Percentiles rank a stretch among this genome's conserved stretches.
Conservation (phyloP, 37 sponge, comb jelly and placozoan genomes). For the Aphrocallistes beatrix region DNA sequence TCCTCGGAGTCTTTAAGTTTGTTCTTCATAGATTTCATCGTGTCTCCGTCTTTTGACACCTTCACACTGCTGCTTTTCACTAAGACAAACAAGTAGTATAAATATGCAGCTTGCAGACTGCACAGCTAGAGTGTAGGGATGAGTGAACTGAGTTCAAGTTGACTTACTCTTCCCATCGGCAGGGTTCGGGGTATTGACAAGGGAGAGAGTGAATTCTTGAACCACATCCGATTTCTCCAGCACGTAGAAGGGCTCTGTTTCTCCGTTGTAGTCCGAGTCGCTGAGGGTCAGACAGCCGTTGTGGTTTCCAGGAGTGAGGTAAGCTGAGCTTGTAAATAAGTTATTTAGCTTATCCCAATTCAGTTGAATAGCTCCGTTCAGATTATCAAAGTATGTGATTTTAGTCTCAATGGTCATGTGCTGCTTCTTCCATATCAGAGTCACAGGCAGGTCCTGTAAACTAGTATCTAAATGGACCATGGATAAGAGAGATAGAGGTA, state of each 20-base stretch:
- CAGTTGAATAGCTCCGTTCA: background rate
- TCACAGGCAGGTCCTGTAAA: background rate
- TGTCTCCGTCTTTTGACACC: no score
- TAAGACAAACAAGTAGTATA: no score
- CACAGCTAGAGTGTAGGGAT: no score
- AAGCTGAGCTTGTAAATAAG: background rate
- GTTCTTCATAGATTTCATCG: no score
- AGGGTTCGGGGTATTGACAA: background rate
- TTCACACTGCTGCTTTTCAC: no score
- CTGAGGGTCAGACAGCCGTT: background rate
- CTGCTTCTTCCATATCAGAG: conserved; percentile 1
- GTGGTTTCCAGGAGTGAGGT: background rate
- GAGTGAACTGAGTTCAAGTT: background rate
- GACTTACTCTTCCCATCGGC: background rate
- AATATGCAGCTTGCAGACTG: no score
- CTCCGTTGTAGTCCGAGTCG: background rate
- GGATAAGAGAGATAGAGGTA: background rate
- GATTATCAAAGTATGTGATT: background rate
- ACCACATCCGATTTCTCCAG: background rate
- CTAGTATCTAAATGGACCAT: no score
- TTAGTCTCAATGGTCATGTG: background rate
- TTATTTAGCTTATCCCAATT: background rate
- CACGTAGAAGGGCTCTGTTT: background rate
- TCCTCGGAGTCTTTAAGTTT: no score
- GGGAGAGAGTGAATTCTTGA: background rate